phyloP scores from a whole-genome alignment of 2,113 vertebrate species.

The Uria lomvia region DNA sequence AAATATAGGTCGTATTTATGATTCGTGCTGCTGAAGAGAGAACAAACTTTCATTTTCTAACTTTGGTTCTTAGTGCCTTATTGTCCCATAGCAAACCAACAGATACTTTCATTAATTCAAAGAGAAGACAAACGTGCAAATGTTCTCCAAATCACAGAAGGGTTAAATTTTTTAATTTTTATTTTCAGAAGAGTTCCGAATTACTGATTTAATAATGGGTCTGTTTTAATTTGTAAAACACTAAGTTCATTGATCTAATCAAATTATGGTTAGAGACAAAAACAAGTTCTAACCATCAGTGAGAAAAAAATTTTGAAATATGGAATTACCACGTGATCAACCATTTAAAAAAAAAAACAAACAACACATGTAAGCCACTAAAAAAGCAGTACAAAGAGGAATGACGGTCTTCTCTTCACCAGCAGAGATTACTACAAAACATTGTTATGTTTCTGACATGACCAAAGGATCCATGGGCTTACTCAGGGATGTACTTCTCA shows the following conservation, averaged over 20 bases:
- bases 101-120: not conserved
- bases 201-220: not conserved
- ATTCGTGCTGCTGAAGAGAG: not conserved
- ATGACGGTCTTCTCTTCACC: not conserved
- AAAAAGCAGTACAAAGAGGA: not conserved
- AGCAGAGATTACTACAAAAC: not conserved
- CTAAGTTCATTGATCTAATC: not conserved
- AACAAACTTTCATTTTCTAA: not conserved
- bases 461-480: not conserved
- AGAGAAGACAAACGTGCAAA: not conserved
- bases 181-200: not conserved
- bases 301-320: not conserved
- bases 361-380: fast-evolving
- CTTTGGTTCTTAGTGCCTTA: not conserved
- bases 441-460: not conserved
- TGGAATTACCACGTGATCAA: not conserved
- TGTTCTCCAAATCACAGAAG: not conserved
- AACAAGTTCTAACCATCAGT: not conserved
- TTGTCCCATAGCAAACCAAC: not conserved
- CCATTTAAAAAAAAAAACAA: not conserved
- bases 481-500: not conserved
- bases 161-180: not conserved
- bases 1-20: not conserved
- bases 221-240: not conserved
- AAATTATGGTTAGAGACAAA: not conserved